These are phyloP conservation scores for Amphiura filiformis DNA, from an alignment of 35 echinoderm and acorn worm species.

Conservation along the genomic window DNA sequence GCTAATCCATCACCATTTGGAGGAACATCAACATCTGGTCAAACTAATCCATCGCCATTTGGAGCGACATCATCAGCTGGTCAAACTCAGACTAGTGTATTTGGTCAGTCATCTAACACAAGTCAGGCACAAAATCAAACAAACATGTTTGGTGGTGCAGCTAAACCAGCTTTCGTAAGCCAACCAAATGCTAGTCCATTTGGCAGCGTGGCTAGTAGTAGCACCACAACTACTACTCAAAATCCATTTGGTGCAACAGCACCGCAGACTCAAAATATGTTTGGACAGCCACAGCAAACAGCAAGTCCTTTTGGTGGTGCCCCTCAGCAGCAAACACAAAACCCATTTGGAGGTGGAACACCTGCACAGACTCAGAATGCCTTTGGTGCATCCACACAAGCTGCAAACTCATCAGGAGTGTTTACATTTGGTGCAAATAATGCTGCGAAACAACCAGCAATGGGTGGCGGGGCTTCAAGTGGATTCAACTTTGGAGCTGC, in stretches of 20 bases:
- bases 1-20: conserved; percentile 6
- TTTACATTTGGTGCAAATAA: background rate
- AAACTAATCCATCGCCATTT: background rate
- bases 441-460: background rate
- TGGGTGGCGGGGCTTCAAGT: background rate
- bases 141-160: background rate
- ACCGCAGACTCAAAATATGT: background rate
- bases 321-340: background rate
- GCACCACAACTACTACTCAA: background rate
- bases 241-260: background rate
- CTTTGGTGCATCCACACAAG: background rate
- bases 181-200: background rate
- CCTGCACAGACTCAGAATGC: background rate
- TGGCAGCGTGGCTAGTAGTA: background rate
- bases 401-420: background rate
- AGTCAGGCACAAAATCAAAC: background rate
- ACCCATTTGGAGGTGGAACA: background rate
- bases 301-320: conserved; percentile 3
- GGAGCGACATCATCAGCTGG: background rate
- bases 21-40: background rate
- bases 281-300: conserved; percentile 7
- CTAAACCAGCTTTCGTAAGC: background rate
- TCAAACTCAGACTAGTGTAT: background rate
- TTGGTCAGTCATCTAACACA: background rate
- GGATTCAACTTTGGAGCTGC: conserved; percentile 24